These are phyloP conservation scores for Theonella swinhoei DNA, from an alignment of 37 sponge, comb jelly and placozoan genomes.

Conservation along the genomic window DNA sequence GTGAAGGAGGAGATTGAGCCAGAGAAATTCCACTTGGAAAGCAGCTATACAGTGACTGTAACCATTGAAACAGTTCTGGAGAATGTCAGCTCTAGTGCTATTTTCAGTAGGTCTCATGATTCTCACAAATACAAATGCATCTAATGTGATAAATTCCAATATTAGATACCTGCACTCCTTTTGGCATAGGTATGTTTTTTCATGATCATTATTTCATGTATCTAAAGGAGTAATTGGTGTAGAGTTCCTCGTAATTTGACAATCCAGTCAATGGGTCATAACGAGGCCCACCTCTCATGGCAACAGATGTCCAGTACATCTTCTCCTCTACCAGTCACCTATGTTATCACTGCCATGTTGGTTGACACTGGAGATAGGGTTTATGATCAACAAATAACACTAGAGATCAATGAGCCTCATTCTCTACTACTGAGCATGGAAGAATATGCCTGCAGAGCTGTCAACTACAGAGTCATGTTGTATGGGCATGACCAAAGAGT, in stretches of 20 bases:
- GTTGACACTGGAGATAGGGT: neutral
- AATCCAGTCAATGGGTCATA: neutral
- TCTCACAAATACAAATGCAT: neutral
- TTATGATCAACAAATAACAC: neutral
- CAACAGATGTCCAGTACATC: neutral
- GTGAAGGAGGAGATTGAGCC: too few relatives aligned
- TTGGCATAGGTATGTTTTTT: neutral
- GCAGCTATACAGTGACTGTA: neutral
- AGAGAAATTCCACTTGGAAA: too few relatives aligned
- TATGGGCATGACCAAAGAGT: neutral
- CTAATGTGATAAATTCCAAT: too few relatives aligned
- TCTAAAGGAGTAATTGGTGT: too few relatives aligned
- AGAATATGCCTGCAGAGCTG: neutral
- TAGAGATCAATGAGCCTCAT: neutral
- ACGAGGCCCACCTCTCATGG: neutral
- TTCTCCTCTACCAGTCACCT: neutral
- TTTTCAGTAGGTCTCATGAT: neutral
- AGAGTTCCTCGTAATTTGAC: neutral
- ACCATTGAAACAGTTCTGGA: neutral
- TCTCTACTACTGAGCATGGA: neutral
- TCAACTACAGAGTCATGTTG: neutral
- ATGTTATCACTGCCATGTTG: neutral
- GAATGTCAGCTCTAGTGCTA: neutral
- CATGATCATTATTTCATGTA: too few relatives aligned
- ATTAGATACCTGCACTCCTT: neutral